Percentiles rank a stretch among this genome's conserved stretches.
These are phyloP conservation scores for Melospiza melodia DNA, from an alignment of 2,113 vertebrate genomes.

Conservation along the genomic window DNA sequence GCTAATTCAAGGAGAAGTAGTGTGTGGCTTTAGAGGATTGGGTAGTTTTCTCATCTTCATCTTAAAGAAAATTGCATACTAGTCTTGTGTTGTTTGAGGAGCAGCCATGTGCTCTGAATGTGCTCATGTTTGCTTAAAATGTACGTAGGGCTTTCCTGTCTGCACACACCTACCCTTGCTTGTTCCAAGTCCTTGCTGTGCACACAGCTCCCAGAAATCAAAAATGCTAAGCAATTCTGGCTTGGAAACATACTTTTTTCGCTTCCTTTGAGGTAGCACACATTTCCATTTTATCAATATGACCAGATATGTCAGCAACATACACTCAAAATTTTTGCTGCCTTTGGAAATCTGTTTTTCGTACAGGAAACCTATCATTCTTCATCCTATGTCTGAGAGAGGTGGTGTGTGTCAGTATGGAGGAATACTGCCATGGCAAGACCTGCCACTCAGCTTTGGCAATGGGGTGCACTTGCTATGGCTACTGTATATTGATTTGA, in stretches of 20 bases:
- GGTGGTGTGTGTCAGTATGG: fast-evolving
- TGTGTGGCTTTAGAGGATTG: neutral
- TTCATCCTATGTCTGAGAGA: fast-evolving
- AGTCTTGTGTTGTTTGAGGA: neutral
- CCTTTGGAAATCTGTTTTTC: neutral
- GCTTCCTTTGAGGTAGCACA: neutral
- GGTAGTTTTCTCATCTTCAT: neutral
- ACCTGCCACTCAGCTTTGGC: neutral
- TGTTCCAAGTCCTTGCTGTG: neutral
- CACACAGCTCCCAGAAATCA: neutral
- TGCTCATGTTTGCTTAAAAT: neutral
- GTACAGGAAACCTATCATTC: fast-evolving
- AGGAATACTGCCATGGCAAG: neutral
- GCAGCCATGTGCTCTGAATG: neutral
- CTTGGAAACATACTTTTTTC: neutral
- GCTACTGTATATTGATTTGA: neutral
- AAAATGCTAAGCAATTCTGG: neutral
- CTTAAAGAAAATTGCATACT: neutral
- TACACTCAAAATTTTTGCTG: neutral
- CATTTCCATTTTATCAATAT: neutral
- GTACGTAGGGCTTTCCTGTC: neutral
- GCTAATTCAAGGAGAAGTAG: neutral
- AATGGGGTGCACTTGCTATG: neutral
- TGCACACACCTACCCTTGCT: fast-evolving
- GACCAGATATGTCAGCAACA: neutral